These are phyloP conservation scores for Callyntrura sp. DNA, from an alignment of 2,888 invertebrate genomes.

Conservation along the genomic window DNA sequence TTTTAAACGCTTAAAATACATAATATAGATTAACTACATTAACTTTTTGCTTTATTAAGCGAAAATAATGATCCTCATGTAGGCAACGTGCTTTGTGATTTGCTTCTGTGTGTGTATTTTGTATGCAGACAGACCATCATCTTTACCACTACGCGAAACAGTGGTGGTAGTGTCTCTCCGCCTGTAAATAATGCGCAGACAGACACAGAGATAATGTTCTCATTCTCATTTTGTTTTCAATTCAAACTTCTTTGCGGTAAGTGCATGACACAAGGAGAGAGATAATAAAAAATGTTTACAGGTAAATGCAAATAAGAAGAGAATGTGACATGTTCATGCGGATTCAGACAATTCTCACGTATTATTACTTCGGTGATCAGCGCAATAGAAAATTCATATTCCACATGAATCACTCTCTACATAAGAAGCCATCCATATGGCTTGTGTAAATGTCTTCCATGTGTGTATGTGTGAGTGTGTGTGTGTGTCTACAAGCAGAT, in stretches of 20 bases:
- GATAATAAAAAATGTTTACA: conserved; percentile 38
- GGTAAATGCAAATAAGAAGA: conserved; percentile 61
- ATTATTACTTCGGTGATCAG: conserved; percentile 51
- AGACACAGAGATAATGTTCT: conserved; percentile 1
- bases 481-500: conserved; percentile 69
- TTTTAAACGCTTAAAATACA: conserved; percentile 33
- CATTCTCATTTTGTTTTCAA: conserved; percentile 35
- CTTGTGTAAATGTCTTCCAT: conserved; percentile 49
- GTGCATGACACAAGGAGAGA: conserved; percentile 23
- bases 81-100: conserved; percentile 42
- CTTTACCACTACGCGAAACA: neutral
- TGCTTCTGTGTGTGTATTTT: neutral
- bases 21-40: conserved; percentile 17
- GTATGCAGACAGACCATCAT: neutral
- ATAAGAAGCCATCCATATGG: conserved; percentile 51
- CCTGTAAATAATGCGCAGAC: conserved; percentile 41
- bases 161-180: neutral
- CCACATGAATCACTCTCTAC: conserved; percentile 46
- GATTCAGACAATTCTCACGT: conserved; percentile 74
- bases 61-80: conserved; percentile 59
- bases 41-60: conserved; percentile 43
- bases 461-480: neutral
- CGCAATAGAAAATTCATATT: conserved; percentile 60
- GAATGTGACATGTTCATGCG: conserved; percentile 72
- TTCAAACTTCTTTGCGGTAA: conserved; percentile 37